Percentiles rank a stretch among this genome's conserved stretches.
phyloP scores from a whole-genome alignment of 2,888 invertebrate genomes.

The Volucella zonaria region DNA sequence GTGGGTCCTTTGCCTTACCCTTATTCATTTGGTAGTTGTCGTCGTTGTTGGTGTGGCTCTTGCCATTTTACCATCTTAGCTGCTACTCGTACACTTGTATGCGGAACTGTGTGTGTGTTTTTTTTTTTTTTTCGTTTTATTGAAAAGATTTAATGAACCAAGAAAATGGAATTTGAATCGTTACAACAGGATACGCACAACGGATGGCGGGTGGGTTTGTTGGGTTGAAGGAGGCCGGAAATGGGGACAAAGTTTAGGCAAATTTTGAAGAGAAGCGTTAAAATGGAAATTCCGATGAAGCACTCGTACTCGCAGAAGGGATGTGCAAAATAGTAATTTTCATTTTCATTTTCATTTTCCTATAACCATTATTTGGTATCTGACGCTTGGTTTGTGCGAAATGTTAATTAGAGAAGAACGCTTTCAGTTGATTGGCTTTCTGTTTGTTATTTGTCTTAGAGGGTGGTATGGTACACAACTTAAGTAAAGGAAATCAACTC shows the following conservation, averaged over 20 bases:
- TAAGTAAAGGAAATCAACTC: conserved; percentile 6
- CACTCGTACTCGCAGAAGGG: background rate
- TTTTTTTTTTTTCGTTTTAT: conserved; percentile 15
- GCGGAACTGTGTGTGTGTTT: background rate
- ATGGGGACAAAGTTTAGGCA: background rate
- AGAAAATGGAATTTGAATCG: conserved; percentile 39
- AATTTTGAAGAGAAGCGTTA: conserved; percentile 41
- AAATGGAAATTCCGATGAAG: conserved; percentile 46
- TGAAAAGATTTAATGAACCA: conserved; percentile 57
- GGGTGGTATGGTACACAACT: background rate
- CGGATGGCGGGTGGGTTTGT: background rate
- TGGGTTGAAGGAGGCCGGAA: background rate
- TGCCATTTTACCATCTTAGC: background rate
- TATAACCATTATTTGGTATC: conserved; percentile 2
- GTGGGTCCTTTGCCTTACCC: conserved; percentile 1
- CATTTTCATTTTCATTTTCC: background rate
- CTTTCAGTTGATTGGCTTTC: conserved; percentile 29
- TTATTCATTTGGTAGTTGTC: background rate
- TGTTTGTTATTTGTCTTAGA: conserved; percentile 28
- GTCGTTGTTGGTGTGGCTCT: background rate
- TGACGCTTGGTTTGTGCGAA: background rate
- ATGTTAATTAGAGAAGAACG: conserved; percentile 43
- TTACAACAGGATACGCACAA: background rate
- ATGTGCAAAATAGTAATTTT: conserved; percentile 3
- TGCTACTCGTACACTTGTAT: conserved; percentile 5